Evolutionary conservation across 2,888 invertebrate species (phyloP).

Genomic region (Patella ulyssiponensis): DNA sequence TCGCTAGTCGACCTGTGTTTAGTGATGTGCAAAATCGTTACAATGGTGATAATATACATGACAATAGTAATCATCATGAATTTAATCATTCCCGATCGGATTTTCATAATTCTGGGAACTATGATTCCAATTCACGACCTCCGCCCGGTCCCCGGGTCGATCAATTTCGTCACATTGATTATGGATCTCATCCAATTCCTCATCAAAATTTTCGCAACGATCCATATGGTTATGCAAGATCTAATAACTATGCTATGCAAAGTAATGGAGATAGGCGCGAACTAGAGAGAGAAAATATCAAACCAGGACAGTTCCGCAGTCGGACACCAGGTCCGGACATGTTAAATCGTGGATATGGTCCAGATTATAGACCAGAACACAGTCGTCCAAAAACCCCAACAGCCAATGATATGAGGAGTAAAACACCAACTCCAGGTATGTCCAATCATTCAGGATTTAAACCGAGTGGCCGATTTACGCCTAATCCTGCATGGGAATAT

Average conservation of each 20-base stretch:
- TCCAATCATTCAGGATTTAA: conserved; percentile 31
- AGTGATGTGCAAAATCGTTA: conserved; percentile 37
- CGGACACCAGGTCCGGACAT: conserved; percentile 72
- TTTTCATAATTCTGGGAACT: conserved; percentile 37
- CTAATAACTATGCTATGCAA: conserved; percentile 45
- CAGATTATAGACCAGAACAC: conserved; percentile 56
- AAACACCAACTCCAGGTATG: conserved; percentile 63
- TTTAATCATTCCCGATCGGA: conserved; percentile 48
- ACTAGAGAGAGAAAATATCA: conserved; percentile 36
- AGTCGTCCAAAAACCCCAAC: conserved; percentile 67
- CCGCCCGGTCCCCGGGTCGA: conserved; percentile 59
- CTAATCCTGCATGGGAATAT: conserved; percentile 41
- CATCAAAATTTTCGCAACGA: conserved; percentile 20
- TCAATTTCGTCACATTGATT: conserved; percentile 33
- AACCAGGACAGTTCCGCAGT: conserved; percentile 66
- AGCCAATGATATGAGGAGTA: conserved; percentile 68
- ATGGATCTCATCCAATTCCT: conserved; percentile 27
- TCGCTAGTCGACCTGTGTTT: conserved; percentile 35
- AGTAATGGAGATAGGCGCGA: conserved; percentile 33
- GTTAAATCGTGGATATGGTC: conserved; percentile 58
- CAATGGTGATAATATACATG: conserved; percentile 41
- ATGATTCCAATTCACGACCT: conserved; percentile 46
- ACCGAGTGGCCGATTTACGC: conserved; percentile 41
- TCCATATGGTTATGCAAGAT: conserved; percentile 29
- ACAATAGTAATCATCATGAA: conserved; percentile 36